Conservation (phyloP, 2,113 vertebrate species). For the Montifringilla adamsi region DNA sequence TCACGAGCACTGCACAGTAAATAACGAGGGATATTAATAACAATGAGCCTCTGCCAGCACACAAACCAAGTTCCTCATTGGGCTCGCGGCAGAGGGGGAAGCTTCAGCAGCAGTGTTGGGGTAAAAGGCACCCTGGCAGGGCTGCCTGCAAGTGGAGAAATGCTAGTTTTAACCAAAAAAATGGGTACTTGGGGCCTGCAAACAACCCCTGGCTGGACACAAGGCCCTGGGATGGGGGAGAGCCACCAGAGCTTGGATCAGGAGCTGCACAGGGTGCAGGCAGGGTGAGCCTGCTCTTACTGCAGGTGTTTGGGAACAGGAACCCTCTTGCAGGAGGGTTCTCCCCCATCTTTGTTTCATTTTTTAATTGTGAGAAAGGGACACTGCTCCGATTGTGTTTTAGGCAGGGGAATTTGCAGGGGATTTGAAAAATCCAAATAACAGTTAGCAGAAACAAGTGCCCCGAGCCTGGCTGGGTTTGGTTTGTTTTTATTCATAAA, state of each 20-base stretch:
- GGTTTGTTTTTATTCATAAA: background rate
- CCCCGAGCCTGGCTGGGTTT: background rate
- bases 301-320: background rate
- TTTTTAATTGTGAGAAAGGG: background rate
- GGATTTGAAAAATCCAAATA: background rate
- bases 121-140: background rate
- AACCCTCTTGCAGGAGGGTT: background rate
- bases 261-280: background rate
- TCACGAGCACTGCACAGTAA: background rate
- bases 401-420: background rate
- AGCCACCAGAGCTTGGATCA: fast-evolving
- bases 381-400: background rate
- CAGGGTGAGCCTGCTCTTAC: background rate
- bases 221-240: background rate
- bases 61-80: background rate
- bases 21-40: constrained; percentile 45
- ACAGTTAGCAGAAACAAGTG: background rate
- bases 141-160: background rate
- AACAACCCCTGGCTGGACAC: background rate
- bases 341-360: background rate
- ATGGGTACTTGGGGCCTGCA: fast-evolving
- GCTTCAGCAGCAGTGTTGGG: background rate
- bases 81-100: background rate
- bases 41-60: background rate
- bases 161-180: fast-evolving